These are phyloP conservation scores for Drosophila sucinea DNA, from an alignment of 1,140 invertebrate genomes.

Conservation along the genomic window DNA sequence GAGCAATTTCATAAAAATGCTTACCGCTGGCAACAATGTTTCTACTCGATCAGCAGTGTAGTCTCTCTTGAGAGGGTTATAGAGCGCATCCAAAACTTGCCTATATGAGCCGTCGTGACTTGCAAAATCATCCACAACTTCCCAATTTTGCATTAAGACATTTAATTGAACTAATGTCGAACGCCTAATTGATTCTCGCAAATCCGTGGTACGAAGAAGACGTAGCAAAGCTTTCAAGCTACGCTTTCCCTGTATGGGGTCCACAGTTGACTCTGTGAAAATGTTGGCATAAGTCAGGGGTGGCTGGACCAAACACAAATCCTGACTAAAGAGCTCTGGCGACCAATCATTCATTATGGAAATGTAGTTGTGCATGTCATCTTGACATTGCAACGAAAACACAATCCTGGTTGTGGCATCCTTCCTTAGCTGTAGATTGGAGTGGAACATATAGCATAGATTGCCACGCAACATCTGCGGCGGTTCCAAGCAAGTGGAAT, in stretches of 20 bases:
- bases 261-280: constrained; percentile 34
- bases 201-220: constrained; percentile 52
- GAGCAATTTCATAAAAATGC: constrained; percentile 60
- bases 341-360: constrained; percentile 14
- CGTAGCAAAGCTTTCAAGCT: constrained; percentile 51
- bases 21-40: constrained; percentile 51
- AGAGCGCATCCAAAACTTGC: constrained; percentile 40
- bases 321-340: constrained; percentile 20
- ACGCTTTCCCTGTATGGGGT: constrained; percentile 13
- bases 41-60: constrained; percentile 38
- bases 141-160: constrained; percentile 64
- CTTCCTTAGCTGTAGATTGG: constrained; percentile 27
- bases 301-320: constrained; percentile 48
- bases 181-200: constrained; percentile 60
- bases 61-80: constrained; percentile 25
- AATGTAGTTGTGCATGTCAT: constrained; percentile 22
- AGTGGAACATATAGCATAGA: constrained; percentile 60
- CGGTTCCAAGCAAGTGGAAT: constrained; percentile 26
- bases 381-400: constrained; percentile 35
- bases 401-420: constrained; percentile 47
- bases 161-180: constrained; percentile 73
- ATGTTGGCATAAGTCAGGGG: constrained; percentile 31
- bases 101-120: constrained; percentile 11
- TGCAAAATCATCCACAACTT: constrained; percentile 36
- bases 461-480: constrained; percentile 51